phyloP scores from a whole-genome alignment of 2,113 vertebrate genomes.

The Seriola quinqueradiata region DNA sequence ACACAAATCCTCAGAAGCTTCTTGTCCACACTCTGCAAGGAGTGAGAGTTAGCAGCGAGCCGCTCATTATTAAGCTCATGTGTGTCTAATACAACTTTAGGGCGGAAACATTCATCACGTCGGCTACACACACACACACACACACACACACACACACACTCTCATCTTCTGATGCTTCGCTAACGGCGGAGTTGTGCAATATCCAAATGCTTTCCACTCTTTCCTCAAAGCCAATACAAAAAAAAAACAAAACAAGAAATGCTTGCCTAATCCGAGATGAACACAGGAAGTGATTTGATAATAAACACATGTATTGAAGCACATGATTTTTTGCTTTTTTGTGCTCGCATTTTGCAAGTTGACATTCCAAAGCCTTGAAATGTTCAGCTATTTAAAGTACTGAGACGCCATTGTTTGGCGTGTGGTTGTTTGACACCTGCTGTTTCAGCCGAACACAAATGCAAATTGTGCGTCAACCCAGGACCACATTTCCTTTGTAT shows the following conservation, averaged over 20 bases:
- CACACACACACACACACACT: too few relatives aligned
- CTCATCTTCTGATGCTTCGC: slow-evolving; percentile 5
- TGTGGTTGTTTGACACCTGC: not conserved
- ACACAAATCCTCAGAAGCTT: slow-evolving; percentile 32
- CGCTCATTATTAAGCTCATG: not conserved
- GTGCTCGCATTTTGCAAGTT: not conserved
- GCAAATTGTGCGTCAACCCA: not conserved
- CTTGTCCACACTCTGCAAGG: slow-evolving; percentile 14
- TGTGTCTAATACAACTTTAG: not conserved
- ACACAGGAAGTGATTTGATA: not conserved
- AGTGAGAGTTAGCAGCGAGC: slow-evolving; percentile 11
- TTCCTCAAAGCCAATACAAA: not conserved
- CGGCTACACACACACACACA: not conserved
- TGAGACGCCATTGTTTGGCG: too few relatives aligned
- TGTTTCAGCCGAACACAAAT: not conserved
- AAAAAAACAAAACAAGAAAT: not conserved
- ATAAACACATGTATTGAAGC: not conserved
- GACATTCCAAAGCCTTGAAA: too few relatives aligned
- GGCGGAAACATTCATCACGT: slow-evolving; percentile 19
- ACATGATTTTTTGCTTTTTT: not conserved
- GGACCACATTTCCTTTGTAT: not conserved
- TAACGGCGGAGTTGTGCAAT: not conserved
- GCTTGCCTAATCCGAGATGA: not conserved
- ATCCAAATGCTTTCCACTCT: not conserved
- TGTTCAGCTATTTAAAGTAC: too few relatives aligned